Percentiles rank a stretch among this genome's conserved stretches.
These are phyloP conservation scores for Tetranychus piercei DNA, from an alignment of 2,888 invertebrate genomes.

Conservation along the genomic window DNA sequence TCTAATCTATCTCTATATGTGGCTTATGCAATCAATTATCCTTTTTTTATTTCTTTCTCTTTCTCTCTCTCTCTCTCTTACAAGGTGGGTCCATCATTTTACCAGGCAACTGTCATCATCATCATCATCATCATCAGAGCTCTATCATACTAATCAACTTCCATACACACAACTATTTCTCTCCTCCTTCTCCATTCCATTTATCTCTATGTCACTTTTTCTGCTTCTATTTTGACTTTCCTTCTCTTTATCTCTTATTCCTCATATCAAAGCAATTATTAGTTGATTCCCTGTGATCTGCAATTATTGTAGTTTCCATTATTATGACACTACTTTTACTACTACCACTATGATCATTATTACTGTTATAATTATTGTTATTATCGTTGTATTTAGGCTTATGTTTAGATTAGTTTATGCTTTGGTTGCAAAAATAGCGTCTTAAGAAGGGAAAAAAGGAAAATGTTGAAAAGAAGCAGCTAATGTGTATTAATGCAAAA, in stretches of 20 bases:
- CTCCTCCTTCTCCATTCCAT: background rate
- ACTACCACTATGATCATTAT: background rate
- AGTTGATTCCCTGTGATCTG: background rate
- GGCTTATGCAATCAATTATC: background rate
- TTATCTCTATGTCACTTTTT: background rate
- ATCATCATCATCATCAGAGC: background rate
- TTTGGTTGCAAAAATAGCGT: no score
- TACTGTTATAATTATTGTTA: no score
- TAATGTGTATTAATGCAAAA: no score
- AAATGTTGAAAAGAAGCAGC: no score
- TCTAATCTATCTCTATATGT: background rate
- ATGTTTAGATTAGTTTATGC: no score
- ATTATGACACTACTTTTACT: background rate
- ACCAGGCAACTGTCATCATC: background rate
- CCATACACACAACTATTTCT: background rate
- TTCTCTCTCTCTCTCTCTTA: background rate
- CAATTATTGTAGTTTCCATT: background rate
- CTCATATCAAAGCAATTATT: background rate
- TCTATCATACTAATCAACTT: background rate
- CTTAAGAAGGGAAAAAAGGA: no score
- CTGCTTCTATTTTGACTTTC: background rate
- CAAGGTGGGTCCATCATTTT: background rate
- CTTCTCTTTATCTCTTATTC: background rate
- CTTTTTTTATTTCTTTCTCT: background rate
- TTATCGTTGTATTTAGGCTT: no score